Evolutionary conservation across 1,140 invertebrate genomes (phyloP).

Genomic region (Delia radicum): DNA sequence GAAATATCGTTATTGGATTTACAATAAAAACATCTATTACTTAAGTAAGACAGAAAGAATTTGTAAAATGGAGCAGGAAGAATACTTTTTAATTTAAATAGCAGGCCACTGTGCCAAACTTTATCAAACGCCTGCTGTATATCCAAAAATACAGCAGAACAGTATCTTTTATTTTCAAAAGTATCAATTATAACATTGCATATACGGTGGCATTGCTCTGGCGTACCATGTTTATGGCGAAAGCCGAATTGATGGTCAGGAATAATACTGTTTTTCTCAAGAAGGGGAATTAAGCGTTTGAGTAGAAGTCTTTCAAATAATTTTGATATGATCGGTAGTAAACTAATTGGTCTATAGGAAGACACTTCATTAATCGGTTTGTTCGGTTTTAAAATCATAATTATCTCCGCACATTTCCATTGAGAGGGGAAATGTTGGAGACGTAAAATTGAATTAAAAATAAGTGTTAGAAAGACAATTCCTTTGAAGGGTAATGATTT

Average conservation of each 20-base stretch:
- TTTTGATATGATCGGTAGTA: conserved; percentile 41
- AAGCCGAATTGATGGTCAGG: conserved; percentile 40
- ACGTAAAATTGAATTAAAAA: conserved; percentile 31
- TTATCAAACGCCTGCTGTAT: conserved; percentile 22
- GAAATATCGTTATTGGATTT: neutral
- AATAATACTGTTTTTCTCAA: conserved; percentile 23
- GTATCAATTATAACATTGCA: neutral
- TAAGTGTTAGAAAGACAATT: conserved; percentile 21
- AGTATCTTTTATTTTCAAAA: conserved; percentile 3
- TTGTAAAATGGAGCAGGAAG: neutral
- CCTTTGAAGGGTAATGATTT: conserved; percentile 30
- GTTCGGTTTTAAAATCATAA: neutral
- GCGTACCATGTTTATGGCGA: conserved; percentile 31
- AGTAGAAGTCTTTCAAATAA: conserved; percentile 40
- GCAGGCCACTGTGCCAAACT: conserved; percentile 23
- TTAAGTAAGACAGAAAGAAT: conserved; percentile 7
- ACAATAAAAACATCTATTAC: neutral
- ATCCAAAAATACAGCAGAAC: conserved; percentile 27
- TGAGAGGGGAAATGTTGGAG: neutral
- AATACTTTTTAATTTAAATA: conserved; percentile 17
- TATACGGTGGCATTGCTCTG: neutral
- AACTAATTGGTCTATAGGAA: conserved; percentile 24
- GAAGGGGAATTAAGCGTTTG: conserved; percentile 33
- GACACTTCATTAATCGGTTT: neutral
- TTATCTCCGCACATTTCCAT: neutral